Evolutionary conservation across 2,113 vertebrate species (phyloP).

Genomic region (Columbina picui): DNA sequence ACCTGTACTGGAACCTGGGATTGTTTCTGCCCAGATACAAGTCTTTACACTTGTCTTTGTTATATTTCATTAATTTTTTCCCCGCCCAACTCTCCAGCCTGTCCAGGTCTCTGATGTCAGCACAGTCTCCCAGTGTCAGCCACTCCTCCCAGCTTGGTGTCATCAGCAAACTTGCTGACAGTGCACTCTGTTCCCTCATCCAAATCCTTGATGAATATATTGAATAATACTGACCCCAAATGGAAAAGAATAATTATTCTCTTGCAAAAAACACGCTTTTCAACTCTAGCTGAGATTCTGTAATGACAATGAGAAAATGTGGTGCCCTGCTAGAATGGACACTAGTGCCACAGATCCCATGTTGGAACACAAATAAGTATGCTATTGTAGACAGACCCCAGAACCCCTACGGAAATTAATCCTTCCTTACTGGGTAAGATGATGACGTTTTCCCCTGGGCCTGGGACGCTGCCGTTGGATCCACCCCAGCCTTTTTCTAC

Average conservation of each 20-base stretch:
- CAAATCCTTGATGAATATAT: too few species aligned
- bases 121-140: too few species aligned
- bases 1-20: too few species aligned
- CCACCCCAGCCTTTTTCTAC: constrained; percentile 74
- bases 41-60: too few species aligned
- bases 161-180: too few species aligned
- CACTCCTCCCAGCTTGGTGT: too few species aligned
- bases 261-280: not conserved
- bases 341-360: not conserved
- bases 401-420: not conserved
- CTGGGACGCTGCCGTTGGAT: constrained; percentile 41
- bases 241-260: not conserved
- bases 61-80: too few species aligned
- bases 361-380: not conserved
- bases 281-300: not conserved
- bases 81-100: too few species aligned
- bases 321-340: not conserved
- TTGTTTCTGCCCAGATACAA: too few species aligned
- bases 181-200: too few species aligned
- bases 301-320: rapidly evolving
- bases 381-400: rapidly evolving
- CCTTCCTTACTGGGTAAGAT: constrained; percentile 75
- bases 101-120: too few species aligned
- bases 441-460: constrained; percentile 72
- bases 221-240: too few species aligned